phyloP scores from a whole-genome alignment of 2,797 vertebrate species.

The Thunnus albacares region DNA sequence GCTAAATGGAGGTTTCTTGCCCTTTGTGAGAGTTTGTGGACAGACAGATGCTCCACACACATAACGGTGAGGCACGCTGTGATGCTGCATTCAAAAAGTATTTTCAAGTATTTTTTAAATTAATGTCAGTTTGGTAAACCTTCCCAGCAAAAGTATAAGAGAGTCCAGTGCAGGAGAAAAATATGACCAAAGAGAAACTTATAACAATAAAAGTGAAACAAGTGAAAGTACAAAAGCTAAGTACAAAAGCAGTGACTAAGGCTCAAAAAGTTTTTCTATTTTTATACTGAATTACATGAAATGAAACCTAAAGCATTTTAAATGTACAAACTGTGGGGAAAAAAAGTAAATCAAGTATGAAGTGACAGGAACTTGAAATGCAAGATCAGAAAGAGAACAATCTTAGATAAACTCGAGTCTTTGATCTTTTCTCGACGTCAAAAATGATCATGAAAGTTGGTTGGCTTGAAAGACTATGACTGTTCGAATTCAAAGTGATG shows the following conservation, averaged over 20 bases:
- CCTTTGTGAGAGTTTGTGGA: conserved; percentile 53
- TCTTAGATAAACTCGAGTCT: conserved; percentile 1
- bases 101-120: neutral
- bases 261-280: neutral
- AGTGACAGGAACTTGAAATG: neutral
- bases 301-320: neutral
- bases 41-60: conserved; percentile 46
- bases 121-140: neutral
- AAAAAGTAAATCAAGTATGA: neutral
- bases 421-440: conserved; percentile 19
- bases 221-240: neutral
- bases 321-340: neutral
- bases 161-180: neutral
- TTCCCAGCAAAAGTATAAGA: neutral
- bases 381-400: neutral
- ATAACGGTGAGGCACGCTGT: conserved; percentile 5
- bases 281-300: neutral
- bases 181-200: neutral
- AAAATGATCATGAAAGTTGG: conserved; percentile 9
- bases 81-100: neutral
- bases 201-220: neutral
- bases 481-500: conserved; percentile 41
- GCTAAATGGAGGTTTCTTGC: conserved; percentile 35
- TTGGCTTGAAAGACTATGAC: neutral
- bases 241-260: neutral